phyloP scores from a whole-genome alignment of 1,140 invertebrate genomes.

The Liolophura sinensis region DNA sequence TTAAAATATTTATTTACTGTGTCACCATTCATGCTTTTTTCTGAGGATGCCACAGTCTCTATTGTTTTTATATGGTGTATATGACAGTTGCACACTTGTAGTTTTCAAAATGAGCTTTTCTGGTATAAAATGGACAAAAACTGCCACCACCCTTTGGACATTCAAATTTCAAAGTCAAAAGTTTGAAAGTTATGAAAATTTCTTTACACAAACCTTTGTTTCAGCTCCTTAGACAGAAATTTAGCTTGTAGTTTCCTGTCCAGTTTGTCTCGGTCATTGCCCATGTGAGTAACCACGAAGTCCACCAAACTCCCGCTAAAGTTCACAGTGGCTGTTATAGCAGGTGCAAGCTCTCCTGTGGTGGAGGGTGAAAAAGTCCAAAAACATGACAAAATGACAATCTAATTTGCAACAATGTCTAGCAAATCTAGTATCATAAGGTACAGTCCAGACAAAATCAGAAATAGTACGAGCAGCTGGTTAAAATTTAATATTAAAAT shows the following conservation, averaged over 20 bases:
- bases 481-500: too few species aligned
- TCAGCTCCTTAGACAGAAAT: slow-evolving; percentile 45
- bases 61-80: too few species aligned
- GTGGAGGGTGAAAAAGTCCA: background rate
- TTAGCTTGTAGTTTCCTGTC: slow-evolving; percentile 55
- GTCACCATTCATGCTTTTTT: too few species aligned
- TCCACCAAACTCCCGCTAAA: slow-evolving; percentile 51
- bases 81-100: too few species aligned
- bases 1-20: too few species aligned
- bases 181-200: too few species aligned
- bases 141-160: slow-evolving; percentile 3
- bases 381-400: background rate
- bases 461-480: background rate
- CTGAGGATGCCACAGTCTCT: too few species aligned
- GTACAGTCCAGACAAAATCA: background rate
- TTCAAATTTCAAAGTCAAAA: background rate
- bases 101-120: too few species aligned
- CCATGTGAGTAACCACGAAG: slow-evolving; percentile 59
- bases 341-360: slow-evolving; percentile 57
- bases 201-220: slow-evolving; percentile 29
- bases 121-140: too few species aligned
- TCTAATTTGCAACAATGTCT: background rate
- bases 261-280: slow-evolving; percentile 56
- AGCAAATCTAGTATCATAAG: background rate
- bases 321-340: slow-evolving; percentile 56